phyloP scores from a whole-genome alignment of 2,797 vertebrate genomes.

The Chelidonichthys spinosus region DNA sequence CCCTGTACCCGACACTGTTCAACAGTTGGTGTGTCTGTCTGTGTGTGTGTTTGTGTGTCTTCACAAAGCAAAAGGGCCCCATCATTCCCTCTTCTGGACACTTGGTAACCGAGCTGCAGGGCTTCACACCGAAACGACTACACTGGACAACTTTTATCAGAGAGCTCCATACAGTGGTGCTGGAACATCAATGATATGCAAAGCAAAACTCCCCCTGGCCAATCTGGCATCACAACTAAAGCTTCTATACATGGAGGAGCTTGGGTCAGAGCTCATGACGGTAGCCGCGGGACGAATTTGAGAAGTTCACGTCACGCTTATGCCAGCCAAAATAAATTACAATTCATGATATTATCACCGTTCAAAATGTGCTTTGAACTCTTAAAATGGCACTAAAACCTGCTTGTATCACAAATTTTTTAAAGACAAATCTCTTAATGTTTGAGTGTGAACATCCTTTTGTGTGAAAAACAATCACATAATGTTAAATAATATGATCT shows the following conservation, averaged over 20 bases:
- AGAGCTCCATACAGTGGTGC: slow-evolving; percentile 10
- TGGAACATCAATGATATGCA: slow-evolving; percentile 13
- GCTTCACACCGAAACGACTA: slow-evolving; percentile 36
- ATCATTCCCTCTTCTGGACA: slow-evolving; percentile 67
- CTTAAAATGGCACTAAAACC: too few relatives aligned
- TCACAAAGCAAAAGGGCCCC: slow-evolving; percentile 65
- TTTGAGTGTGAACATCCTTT: too few relatives aligned
- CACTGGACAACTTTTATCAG: slow-evolving; percentile 38
- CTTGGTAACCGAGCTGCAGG: slow-evolving; percentile 61
- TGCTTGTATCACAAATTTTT: too few relatives aligned
- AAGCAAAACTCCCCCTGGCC: neutral
- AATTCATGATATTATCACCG: too few relatives aligned
- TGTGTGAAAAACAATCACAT: too few relatives aligned
- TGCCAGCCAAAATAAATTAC: too few relatives aligned
- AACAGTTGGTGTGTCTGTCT: slow-evolving; percentile 59
- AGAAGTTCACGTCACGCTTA: too few relatives aligned
- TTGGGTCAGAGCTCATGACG: slow-evolving; percentile 17
- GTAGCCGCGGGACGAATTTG: neutral
- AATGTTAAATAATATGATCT: too few relatives aligned
- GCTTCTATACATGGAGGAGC: neutral
- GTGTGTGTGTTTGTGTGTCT: slow-evolving; percentile 45
- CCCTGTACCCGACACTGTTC: slow-evolving; percentile 60
- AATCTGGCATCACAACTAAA: neutral
- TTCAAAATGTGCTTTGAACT: too few relatives aligned
- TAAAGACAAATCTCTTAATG: too few relatives aligned